Percentiles rank a stretch among this genome's conserved stretches.
Evolutionary conservation across 2,113 vertebrate species (phyloP).

Genomic region (Ochotona curzoniae): DNA sequence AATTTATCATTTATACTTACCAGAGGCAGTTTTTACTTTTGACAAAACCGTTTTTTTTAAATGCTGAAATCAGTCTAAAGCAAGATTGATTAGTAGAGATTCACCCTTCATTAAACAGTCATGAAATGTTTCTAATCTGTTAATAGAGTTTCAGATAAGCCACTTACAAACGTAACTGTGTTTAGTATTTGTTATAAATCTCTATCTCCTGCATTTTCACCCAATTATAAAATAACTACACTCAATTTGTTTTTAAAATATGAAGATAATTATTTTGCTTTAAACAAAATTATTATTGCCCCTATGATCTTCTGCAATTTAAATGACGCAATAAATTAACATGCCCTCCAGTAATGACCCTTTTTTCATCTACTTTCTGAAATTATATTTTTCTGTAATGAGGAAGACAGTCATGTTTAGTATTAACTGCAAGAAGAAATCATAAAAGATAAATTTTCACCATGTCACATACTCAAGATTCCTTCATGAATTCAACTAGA

Average conservation of each 20-base stretch:
- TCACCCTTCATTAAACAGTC: slow-evolving; percentile 71
- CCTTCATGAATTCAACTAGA: slow-evolving; percentile 64
- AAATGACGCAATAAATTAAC: slow-evolving; percentile 68
- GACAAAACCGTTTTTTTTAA: slow-evolving; percentile 66
- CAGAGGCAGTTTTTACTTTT: slow-evolving; percentile 66
- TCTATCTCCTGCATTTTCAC: slow-evolving; percentile 51
- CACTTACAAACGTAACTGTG: slow-evolving; percentile 67
- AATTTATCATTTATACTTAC: slow-evolving; percentile 73
- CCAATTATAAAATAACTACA: slow-evolving; percentile 68
- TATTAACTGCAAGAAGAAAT: slow-evolving; percentile 63
- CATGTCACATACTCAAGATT: background rate
- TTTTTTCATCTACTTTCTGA: slow-evolving; percentile 51
- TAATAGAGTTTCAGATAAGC: slow-evolving; percentile 66
- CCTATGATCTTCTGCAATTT: slow-evolving; percentile 59
- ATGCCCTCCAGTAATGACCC: slow-evolving; percentile 38
- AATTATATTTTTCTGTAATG: slow-evolving; percentile 26
- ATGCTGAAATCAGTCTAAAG: slow-evolving; percentile 66
- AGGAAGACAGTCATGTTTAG: background rate
- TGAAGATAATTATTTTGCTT: slow-evolving; percentile 76
- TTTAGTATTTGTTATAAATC: slow-evolving; percentile 69
- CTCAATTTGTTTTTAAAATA: slow-evolving; percentile 71
- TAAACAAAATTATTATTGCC: slow-evolving; percentile 76
- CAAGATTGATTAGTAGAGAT: slow-evolving; percentile 77
- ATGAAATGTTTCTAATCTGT: slow-evolving; percentile 78
- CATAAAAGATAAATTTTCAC: slow-evolving; percentile 54